Conservation (phyloP, 2,888 invertebrate species). For the Scaptomyza polygonia region DNA sequence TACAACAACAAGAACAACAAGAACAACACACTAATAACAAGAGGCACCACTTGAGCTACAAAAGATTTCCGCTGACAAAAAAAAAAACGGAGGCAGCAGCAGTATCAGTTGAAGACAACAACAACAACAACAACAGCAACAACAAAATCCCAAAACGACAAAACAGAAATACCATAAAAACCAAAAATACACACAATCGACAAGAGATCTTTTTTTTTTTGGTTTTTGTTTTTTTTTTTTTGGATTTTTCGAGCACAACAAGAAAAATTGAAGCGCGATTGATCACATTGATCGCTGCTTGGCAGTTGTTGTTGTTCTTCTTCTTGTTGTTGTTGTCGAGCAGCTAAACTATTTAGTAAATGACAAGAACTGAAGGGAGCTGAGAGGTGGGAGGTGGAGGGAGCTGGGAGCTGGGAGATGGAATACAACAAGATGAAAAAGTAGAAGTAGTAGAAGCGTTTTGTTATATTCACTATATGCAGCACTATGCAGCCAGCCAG, state of each 20-base stretch:
- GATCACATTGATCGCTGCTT: conserved; percentile 73
- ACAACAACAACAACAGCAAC: conserved; percentile 34
- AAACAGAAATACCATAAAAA: conserved; percentile 43
- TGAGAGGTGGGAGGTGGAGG: too few relatives aligned
- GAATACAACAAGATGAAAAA: neutral
- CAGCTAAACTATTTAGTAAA: conserved; percentile 71
- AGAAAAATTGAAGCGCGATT: conserved; percentile 75
- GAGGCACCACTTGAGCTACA: conserved; percentile 68
- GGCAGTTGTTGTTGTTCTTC: conserved; percentile 45
- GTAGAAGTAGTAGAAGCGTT: conserved; percentile 1
- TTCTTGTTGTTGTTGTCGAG: conserved; percentile 3
- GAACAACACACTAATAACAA: conserved; percentile 26
- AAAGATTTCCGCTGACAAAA: conserved; percentile 74
- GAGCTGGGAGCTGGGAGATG: neutral
- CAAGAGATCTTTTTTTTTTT: conserved; percentile 52
- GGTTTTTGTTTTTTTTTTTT: too few relatives aligned
- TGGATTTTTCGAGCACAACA: too few relatives aligned
- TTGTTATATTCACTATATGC: conserved; percentile 45
- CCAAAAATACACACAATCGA: conserved; percentile 19
- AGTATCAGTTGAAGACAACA: conserved; percentile 19
- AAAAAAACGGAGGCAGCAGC: conserved; percentile 40
- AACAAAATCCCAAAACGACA: conserved; percentile 37
- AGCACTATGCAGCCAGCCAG: conserved; percentile 40
- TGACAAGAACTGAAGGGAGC: conserved; percentile 41
- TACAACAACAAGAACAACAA: conserved; percentile 59